Evolutionary conservation across 2,888 invertebrate genomes (phyloP), one percentile per base, ranked within the genome.

Genomic region (Periphyllus acericola): DNA sequence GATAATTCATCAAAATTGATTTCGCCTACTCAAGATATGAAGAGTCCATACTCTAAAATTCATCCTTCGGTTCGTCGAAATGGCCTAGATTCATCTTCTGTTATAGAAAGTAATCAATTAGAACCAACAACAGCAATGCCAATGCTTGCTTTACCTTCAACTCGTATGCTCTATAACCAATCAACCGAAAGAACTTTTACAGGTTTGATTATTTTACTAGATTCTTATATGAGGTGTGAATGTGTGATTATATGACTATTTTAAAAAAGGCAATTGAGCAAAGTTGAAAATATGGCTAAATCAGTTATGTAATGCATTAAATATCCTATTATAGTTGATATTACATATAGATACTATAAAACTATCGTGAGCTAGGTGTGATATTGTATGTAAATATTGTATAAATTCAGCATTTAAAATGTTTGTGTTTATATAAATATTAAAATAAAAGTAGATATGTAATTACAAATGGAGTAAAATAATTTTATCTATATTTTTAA

Each of bases 21-120:
- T 80, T 87, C 86, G 9, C 86, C 86, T 21, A 87, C 80, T 60
- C 80, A 74, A 66, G 86, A 87, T 80, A 25, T 79, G 21, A 72
- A 79, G 40, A 52, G 60, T 32, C 60, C 52, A 74, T 80, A 80
- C 9, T 60, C 72, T 32, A 80, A 36, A 80, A 60, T 80, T 21
- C 34, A 72, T 40, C 52, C 78, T 71, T 74, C 86, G 32, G 8
- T 74, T 55, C 86, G 86, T 66, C 79, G 86, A 80, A 87, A 87
- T 87, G 86, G 86, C 25, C 21, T 87, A 32, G 80, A 86, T 36
- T 78, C 79, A 36, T 79, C 86, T 8, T 66, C 84, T 8, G 66
- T 76, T 25, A 46, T 85, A 46, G 86, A 86, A 72, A 86, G 72
- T 52, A 86, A 86, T 72, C 5, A 9, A 32, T 17, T 80, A 36